Percentiles rank a stretch among this genome's conserved stretches.
phyloP scores from a whole-genome alignment of 2,888 invertebrate genomes.

The Melanostoma mellinum region DNA sequence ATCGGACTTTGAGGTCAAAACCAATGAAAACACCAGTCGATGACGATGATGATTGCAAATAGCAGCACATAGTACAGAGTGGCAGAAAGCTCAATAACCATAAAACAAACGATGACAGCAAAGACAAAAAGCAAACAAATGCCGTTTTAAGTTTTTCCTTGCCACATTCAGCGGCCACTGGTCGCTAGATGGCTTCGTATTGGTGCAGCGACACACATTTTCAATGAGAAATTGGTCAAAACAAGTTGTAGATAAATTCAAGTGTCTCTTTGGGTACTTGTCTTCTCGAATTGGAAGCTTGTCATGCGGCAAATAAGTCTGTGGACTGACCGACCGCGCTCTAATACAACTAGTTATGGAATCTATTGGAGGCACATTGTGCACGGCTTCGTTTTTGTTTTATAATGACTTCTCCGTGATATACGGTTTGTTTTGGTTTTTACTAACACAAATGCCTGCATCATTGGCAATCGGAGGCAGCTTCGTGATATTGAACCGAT shows the following conservation, averaged over 20 bases:
- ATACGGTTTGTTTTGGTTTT: background rate
- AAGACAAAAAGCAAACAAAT: slow-evolving; percentile 29
- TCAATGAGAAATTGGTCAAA: slow-evolving; percentile 46
- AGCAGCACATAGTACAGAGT: background rate
- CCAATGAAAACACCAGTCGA: slow-evolving; percentile 9
- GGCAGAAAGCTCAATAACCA: slow-evolving; percentile 44
- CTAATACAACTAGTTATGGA: slow-evolving; percentile 10
- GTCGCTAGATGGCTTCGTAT: background rate
- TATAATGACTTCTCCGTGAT: background rate
- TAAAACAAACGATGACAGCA: slow-evolving; percentile 40
- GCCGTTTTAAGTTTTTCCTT: slow-evolving; percentile 48
- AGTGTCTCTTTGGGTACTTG: slow-evolving; percentile 39
- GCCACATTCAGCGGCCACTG: slow-evolving; percentile 22
- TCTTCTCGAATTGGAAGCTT: slow-evolving; percentile 34
- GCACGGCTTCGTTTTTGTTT: background rate
- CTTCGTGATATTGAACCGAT: too few relatives aligned
- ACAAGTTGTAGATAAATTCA: slow-evolving; percentile 48
- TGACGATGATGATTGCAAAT: slow-evolving; percentile 20
- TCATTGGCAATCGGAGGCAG: background rate
- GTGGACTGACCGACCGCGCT: background rate
- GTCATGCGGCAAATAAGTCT: slow-evolving; percentile 9
- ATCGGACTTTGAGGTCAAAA: slow-evolving; percentile 53
- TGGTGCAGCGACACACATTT: slow-evolving; percentile 49
- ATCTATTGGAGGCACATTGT: background rate
- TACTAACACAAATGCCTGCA: background rate